Percentiles rank a stretch among this genome's conserved stretches.
Evolutionary conservation across 2,797 vertebrate species (phyloP).

Genomic region (Microctenopoma lineatum): DNA sequence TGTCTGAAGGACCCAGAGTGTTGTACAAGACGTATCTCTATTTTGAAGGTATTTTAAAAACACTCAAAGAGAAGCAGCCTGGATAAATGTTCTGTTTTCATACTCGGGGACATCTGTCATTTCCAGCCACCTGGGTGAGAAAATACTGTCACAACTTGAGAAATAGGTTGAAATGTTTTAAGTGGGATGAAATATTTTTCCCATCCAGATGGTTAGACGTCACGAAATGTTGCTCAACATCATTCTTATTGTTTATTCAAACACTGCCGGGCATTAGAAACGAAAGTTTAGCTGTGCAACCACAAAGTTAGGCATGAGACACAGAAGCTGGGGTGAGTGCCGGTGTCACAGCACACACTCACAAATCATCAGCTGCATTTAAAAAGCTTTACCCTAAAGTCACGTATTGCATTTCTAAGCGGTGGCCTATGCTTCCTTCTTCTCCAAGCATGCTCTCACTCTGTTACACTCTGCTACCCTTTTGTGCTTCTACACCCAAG

Average conservation of each 20-base stretch:
- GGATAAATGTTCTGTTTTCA: background rate
- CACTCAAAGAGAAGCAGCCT: background rate
- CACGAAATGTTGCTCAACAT: background rate
- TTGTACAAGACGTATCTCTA: background rate
- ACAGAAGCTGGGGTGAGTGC: background rate
- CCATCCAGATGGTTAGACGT: background rate
- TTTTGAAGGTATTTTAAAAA: background rate
- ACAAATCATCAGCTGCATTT: slow-evolving; percentile 1
- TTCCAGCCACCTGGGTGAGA: background rate
- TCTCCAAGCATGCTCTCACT: background rate
- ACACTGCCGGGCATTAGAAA: background rate
- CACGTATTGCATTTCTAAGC: background rate
- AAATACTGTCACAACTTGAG: background rate
- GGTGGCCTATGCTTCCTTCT: background rate
- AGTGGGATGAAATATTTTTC: background rate
- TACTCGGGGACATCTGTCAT: background rate
- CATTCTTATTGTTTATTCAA: background rate
- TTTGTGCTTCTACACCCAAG: slow-evolving; percentile 27
- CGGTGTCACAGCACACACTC: slow-evolving; percentile 8
- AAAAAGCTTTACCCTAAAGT: slow-evolving; percentile 11
- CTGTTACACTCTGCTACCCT: slow-evolving; percentile 29
- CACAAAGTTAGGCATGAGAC: background rate
- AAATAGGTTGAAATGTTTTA: background rate
- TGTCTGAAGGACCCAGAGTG: background rate
- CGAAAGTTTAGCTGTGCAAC: background rate